phyloP scores from a whole-genome alignment of 2,113 vertebrate species.

The Plectropomus leopardus region DNA sequence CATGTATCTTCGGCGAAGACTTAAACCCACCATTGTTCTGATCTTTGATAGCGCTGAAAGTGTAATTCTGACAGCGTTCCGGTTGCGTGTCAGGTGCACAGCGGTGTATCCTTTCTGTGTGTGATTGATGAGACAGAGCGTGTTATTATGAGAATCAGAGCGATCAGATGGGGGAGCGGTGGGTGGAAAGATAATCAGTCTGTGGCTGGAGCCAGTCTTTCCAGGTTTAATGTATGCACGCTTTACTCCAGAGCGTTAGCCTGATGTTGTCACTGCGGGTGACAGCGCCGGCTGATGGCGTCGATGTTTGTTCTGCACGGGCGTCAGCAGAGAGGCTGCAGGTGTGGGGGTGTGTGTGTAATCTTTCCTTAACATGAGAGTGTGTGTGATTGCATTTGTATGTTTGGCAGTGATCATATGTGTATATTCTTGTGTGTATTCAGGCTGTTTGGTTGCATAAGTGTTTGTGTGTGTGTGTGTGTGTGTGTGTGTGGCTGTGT shows the following conservation, averaged over 20 bases:
- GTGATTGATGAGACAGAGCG: background rate
- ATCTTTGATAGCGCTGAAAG: background rate
- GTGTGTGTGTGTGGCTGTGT: background rate
- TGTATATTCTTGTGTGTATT: background rate
- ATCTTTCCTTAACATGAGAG: background rate
- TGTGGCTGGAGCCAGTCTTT: background rate
- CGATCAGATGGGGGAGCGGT: constrained; percentile 3
- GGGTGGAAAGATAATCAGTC: constrained; percentile 16
- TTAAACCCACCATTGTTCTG: background rate
- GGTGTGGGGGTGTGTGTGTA: constrained; percentile 12
- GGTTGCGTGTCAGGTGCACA: background rate
- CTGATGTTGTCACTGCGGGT: constrained; percentile 48
- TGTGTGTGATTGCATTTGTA: no score
- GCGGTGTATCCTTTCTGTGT: background rate
- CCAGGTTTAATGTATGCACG: constrained; percentile 28
- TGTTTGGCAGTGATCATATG: background rate
- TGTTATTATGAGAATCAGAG: constrained; percentile 8
- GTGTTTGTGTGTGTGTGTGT: background rate
- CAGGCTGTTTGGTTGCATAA: background rate
- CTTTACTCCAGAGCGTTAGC: constrained; percentile 25
- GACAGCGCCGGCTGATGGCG: constrained; percentile 31
- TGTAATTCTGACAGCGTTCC: background rate
- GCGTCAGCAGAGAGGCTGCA: constrained; percentile 27
- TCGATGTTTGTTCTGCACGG: constrained; percentile 14
- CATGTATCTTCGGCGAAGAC: background rate